Conservation (phyloP, 2,888 invertebrate genomes). For the Chironomus riparius region DNA sequence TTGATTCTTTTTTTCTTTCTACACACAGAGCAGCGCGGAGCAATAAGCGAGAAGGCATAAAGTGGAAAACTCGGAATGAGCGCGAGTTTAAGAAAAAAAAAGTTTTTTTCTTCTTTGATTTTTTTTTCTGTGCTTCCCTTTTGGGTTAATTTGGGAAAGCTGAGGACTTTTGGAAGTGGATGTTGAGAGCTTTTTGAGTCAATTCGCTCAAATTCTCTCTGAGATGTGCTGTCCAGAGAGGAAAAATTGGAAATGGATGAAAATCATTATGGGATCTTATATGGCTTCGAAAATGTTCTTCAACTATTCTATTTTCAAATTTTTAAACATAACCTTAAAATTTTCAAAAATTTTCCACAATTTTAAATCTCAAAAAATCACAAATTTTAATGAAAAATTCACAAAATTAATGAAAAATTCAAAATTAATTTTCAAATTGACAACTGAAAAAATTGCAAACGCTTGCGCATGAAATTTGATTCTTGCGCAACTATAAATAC, state of each 20-base stretch:
- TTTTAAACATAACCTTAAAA: background rate
- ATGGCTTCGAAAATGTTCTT: background rate
- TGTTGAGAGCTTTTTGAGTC: background rate
- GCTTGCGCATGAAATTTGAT: constrained; percentile 3
- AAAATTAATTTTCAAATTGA: no score
- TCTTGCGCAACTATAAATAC: constrained; percentile 1
- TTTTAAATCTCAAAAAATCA: background rate
- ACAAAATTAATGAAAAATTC: background rate
- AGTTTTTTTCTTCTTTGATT: no score
- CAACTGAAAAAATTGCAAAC: background rate
- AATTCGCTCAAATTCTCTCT: background rate
- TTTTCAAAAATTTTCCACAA: background rate
- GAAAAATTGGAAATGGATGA: background rate
- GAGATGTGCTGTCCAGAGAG: background rate
- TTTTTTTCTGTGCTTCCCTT: background rate
- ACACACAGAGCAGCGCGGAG: background rate
- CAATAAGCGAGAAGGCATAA: background rate
- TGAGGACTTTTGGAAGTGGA: background rate
- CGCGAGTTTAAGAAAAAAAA: background rate
- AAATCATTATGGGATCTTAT: background rate
- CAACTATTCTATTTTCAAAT: background rate
- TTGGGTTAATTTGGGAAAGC: background rate
- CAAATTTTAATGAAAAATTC: background rate
- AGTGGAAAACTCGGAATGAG: background rate
- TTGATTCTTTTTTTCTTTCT: background rate